Conservation (phyloP, 2,888 invertebrate genomes). For the Crepidodera aurea region DNA sequence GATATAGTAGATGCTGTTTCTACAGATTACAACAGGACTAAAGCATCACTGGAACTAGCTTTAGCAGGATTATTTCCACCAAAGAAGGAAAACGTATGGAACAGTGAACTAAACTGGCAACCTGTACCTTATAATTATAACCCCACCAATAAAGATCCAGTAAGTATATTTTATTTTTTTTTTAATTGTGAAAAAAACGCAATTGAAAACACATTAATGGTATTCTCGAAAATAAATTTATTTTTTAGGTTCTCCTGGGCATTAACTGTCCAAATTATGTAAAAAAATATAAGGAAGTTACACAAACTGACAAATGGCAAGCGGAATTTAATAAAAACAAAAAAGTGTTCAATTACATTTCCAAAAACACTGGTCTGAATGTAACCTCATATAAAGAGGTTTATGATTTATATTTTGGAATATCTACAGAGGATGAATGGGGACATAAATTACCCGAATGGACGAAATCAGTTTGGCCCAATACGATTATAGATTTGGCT, state of each 20-base stretch:
- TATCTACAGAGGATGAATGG: conserved; percentile 67
- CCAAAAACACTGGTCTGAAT: conserved; percentile 62
- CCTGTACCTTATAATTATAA: conserved; percentile 78
- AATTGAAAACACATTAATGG: too few species aligned
- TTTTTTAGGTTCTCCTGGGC: conserved; percentile 38
- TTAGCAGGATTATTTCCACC: conserved; percentile 76
- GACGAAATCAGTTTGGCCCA: conserved; percentile 56
- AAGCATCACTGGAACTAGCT: conserved; percentile 73
- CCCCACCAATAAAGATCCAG: conserved; percentile 54
- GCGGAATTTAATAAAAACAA: conserved; percentile 59
- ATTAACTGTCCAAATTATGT: conserved; percentile 45
- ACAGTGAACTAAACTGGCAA: conserved; percentile 66
- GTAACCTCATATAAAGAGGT: conserved; percentile 66
- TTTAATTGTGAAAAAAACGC: too few species aligned
- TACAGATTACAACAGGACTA: conserved; percentile 75
- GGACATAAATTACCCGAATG: conserved; percentile 59
- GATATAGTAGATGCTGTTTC: conserved; percentile 68
- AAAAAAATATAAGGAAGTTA: conserved; percentile 39
- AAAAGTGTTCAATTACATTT: conserved; percentile 63
- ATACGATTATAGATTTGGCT: conserved; percentile 52
- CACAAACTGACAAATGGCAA: conserved; percentile 55
- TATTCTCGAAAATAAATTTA: background rate
- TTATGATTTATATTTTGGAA: conserved; percentile 68
- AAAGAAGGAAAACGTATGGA: conserved; percentile 17
- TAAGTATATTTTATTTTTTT: too few species aligned